Evolutionary conservation across 2,113 vertebrate species (phyloP), one percentile per base, ranked within the genome.

Genomic region (Perccottus glenii): DNA sequence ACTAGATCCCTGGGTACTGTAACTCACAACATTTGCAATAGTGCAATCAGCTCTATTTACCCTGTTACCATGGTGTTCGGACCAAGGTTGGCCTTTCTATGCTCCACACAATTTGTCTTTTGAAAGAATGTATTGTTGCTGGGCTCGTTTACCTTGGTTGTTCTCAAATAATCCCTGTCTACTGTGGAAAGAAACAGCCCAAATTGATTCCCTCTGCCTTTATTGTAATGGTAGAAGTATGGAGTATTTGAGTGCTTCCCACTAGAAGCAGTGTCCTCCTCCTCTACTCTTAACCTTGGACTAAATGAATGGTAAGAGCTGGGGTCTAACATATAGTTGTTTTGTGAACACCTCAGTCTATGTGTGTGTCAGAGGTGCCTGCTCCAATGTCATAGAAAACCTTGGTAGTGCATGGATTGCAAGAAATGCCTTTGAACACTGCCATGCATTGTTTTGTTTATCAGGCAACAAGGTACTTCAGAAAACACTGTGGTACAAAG

Each of bases 111-210:
- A 60, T 65, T 60, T 67, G 15, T 42, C 35, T 82, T 77, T 83
- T 75, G 60, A 62, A 53, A 64, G 40, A 27, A 45, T 35, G 27
- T 35, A 64, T 72, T 82, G 73, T 73, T 63, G 63, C 46, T 1
- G 60, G 52, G 67, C 57, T 76, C 70, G 14, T 85, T 91, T 77
- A 87, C 84, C 87, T 88, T 88, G 87, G 82, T 82, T 81, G 70
- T 80, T 73, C 65, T 81, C 42, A 51, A 82, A 75, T 67, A 77
- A 73, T 67, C 72, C 57, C 59, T 47, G 43, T 64, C 78, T 64
- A 60, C 53, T 62, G 43, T 57, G 73, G 72, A 75, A 10, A 80
- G 64, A 77, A 75, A 76, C 68, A 71, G 64, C 46, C 64, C 57
- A 85, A 85, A 87, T 84, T 85, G 82, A 88, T 90, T 87, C 85